These are phyloP conservation scores for Papilio helenus DNA, from an alignment of 1,140 invertebrate genomes.

Conservation along the genomic window DNA sequence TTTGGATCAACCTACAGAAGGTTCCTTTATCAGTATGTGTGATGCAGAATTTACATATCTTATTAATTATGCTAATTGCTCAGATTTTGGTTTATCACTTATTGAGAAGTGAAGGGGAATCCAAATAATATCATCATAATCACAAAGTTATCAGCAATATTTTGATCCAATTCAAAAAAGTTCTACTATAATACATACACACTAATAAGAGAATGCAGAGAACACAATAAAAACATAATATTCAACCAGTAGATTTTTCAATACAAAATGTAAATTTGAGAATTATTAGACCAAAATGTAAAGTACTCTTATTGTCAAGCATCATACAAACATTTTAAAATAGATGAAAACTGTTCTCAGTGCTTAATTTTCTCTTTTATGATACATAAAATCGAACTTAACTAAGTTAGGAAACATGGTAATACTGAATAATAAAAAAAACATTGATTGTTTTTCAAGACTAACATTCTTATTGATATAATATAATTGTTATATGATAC, in stretches of 20 bases:
- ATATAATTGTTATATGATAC: neutral
- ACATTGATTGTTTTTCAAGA: no score
- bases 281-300: no score
- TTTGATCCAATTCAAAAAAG: no score
- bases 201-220: no score
- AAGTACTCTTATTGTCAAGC: no score
- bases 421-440: no score
- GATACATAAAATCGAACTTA: no score
- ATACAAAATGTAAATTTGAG: no score
- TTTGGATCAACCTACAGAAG: slow-evolving; percentile 89
- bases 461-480: neutral
- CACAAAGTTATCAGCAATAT: neutral
- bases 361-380: neutral
- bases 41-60: neutral
- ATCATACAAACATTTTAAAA: neutral
- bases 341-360: neutral
- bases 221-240: no score
- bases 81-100: slow-evolving; percentile 75
- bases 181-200: no score
- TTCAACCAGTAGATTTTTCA: no score
- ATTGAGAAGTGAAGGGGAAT: slow-evolving; percentile 81
- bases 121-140: slow-evolving; percentile 77
- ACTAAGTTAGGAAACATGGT: no score
- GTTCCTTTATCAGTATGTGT: neutral
- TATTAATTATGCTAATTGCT: slow-evolving; percentile 40